Evolutionary conservation across 2,797 vertebrate species (phyloP), one percentile per base, ranked within the genome.

Genomic region (Nannoperca obscura): DNA sequence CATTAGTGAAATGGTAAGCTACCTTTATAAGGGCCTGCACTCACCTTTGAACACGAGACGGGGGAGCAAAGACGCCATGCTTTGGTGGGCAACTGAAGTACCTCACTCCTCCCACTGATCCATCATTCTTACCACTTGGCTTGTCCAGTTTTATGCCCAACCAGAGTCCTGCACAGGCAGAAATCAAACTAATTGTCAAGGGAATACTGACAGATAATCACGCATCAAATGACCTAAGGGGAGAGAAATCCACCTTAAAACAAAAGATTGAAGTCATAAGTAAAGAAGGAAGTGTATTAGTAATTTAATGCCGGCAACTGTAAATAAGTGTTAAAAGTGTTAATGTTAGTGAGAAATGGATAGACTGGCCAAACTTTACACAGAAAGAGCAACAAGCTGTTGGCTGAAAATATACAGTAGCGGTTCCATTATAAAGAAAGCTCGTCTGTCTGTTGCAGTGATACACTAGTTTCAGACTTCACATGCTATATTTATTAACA

Each of bases 121-220:
- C 98, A 2, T 99, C 96, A 0, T 99, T 99, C 94, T 99, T 99
- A 71, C 98, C 98, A 0, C 96, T 97, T 20, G 97, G 97, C 74
- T 97, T 98, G 90, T 99, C 98, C 90, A 99, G 90, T 83, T 98
- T 97, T 40, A 99, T 96, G 54, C 98, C 98, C 69, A 97, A 95
- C 98, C 98, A 99, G 82, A 96, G 91, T 0, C 98, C 98, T 96
- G 88, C 44, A 81, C 46, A 71, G 57, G 84, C 72, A 57, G 49
- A 74, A 49, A 38, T 47, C 49, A 49, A 49, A 63, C 15, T 2
- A 57, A 14, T 12, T 20, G 22, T 53, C 60, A 53, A n/a, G 7
- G 4, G 22, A 24, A 19, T 12, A 50, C 1, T 22, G 7, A 14
- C 0, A 0, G 2, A 44, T 7, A 47, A n/a, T 49, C 3, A 1